These are phyloP conservation scores for Phalacrocorax brasilianus DNA, from an alignment of 2,113 vertebrate species.

Conservation along the genomic window DNA sequence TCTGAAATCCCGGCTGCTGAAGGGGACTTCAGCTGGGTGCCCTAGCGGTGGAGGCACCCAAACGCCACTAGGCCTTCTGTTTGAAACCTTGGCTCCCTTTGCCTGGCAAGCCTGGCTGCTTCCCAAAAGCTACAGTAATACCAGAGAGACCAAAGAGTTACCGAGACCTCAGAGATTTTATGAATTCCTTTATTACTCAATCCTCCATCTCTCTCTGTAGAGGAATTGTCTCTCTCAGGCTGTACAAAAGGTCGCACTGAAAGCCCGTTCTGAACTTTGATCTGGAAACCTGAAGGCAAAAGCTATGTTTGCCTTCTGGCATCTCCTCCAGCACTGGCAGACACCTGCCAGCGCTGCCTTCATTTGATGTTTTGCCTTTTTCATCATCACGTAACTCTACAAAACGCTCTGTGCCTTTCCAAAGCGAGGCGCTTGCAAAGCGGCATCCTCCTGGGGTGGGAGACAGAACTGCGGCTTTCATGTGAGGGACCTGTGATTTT, in stretches of 20 bases:
- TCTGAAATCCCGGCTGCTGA: background rate
- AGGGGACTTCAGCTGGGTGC: background rate
- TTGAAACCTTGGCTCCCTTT: background rate
- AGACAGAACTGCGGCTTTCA: background rate
- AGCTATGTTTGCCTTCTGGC: background rate
- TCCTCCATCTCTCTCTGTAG: background rate
- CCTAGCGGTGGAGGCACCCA: background rate
- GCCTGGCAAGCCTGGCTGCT: background rate
- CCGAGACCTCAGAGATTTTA: background rate
- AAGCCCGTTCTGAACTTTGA: background rate
- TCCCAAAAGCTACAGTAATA: background rate
- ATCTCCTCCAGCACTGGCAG: background rate
- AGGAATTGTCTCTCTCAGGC: background rate
- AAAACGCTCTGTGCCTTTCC: background rate
- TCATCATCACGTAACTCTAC: background rate
- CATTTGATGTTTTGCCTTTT: background rate
- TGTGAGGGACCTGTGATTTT: background rate
- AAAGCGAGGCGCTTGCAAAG: background rate
- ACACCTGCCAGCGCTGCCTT: background rate
- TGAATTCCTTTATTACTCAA: background rate
- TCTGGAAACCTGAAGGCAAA: background rate
- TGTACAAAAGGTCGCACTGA: background rate
- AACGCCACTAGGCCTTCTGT: background rate
- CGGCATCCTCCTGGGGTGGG: accelerated
- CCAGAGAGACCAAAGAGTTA: background rate